Evolutionary conservation across 2,113 vertebrate species (phyloP).

Genomic region (Isichthys henryi): DNA sequence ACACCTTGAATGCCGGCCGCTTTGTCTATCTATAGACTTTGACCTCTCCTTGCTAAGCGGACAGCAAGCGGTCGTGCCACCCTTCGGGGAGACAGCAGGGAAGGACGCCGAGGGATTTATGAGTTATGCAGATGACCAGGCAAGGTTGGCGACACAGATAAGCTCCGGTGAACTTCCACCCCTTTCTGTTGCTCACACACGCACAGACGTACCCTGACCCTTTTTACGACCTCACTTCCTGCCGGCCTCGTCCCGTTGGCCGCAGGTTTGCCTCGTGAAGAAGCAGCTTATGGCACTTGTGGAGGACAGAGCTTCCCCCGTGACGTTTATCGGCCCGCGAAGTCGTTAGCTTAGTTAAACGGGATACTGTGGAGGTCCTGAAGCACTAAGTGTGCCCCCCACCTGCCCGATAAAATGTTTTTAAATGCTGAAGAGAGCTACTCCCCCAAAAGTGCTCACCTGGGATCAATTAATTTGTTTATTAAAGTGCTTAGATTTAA

Average conservation of each 20-base stretch:
- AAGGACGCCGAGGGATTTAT: background rate
- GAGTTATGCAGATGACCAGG: constrained; percentile 35
- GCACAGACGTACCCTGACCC: background rate
- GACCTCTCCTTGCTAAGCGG: constrained; percentile 45
- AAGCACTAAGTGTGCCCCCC: background rate
- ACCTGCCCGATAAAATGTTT: background rate
- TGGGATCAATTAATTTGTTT: constrained; percentile 45
- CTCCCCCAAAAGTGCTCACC: constrained; percentile 41
- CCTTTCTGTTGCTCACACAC: constrained; percentile 6
- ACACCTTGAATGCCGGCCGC: constrained; percentile 45
- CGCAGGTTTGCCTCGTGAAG: background rate
- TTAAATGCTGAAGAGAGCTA: constrained; percentile 40
- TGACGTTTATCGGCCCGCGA: background rate
- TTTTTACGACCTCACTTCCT: background rate
- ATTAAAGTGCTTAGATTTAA: constrained; percentile 44
- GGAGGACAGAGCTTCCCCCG: background rate
- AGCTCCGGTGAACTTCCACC: background rate
- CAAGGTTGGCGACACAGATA: constrained; percentile 21
- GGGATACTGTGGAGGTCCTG: background rate
- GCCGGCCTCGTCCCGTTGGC: background rate
- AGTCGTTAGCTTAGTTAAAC: background rate
- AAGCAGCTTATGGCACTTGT: background rate
- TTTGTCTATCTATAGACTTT: constrained; percentile 46
- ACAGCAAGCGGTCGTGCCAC: constrained; percentile 32
- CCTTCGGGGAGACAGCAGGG: constrained; percentile 15